Evolutionary conservation across 2,797 vertebrate genomes (phyloP).

Genomic region (Melopsittacus undulatus): DNA sequence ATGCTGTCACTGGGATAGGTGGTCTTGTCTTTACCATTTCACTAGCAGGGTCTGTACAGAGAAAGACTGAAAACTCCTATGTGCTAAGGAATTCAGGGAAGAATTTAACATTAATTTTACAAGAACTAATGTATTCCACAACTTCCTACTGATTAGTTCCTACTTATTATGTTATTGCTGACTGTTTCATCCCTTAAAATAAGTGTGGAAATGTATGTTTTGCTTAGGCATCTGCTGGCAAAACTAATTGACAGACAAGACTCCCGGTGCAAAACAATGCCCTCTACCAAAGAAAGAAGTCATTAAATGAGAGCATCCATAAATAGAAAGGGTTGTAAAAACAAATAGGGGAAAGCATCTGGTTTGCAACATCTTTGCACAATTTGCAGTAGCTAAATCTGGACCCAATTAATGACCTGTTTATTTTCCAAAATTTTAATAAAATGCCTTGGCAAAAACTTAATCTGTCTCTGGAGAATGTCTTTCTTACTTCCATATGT

Average conservation of each 20-base stretch:
- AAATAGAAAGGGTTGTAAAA: constrained; percentile 42
- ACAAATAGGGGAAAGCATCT: constrained; percentile 52
- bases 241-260: background rate
- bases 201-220: background rate
- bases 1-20: background rate
- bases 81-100: background rate
- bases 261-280: constrained; percentile 8
- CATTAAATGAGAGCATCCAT: constrained; percentile 7
- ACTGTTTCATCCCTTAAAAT: background rate
- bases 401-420: constrained; percentile 48
- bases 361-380: constrained; percentile 26
- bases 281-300: background rate
- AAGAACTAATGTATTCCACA: background rate
- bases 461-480: constrained; percentile 43
- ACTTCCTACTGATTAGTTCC: background rate
- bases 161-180: background rate
- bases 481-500: constrained; percentile 43
- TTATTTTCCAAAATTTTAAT: constrained; percentile 61
- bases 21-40: background rate
- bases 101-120: background rate
- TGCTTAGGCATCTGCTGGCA: background rate
- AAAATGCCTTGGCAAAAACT: constrained; percentile 58
- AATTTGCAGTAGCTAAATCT: constrained; percentile 53
- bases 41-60: background rate
- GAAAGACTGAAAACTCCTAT: background rate